Percentiles rank a stretch among this genome's conserved stretches.
These are phyloP conservation scores for Anarrhichthys ocellatus DNA, from an alignment of 2,113 vertebrate genomes.

Conservation along the genomic window DNA sequence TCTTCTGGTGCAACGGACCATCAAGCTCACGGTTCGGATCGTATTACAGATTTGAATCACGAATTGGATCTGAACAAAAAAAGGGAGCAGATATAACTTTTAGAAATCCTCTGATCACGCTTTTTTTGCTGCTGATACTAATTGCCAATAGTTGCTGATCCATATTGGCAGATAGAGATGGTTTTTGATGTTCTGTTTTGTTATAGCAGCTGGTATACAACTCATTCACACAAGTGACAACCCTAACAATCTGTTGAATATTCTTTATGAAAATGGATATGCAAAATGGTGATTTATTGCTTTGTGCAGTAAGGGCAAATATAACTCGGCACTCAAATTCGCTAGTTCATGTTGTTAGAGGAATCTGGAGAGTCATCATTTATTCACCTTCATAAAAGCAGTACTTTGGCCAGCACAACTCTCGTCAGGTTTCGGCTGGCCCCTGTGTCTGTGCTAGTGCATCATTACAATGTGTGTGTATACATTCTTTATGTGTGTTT, in stretches of 20 bases:
- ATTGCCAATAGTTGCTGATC: too few species aligned
- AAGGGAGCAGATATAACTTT: background rate
- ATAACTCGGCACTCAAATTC: background rate
- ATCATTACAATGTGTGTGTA: background rate
- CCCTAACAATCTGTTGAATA: background rate
- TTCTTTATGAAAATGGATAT: background rate
- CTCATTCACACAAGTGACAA: background rate
- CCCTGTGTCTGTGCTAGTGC: background rate
- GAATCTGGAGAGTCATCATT: slow-evolving; percentile 20
- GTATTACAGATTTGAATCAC: too few species aligned
- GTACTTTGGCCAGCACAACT: background rate
- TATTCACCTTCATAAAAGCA: slow-evolving; percentile 24
- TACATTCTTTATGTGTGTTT: background rate
- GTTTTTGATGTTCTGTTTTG: background rate
- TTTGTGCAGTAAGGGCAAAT: background rate
- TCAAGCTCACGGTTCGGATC: too few species aligned
- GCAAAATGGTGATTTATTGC: background rate
- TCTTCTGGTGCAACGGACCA: too few species aligned
- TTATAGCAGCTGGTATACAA: background rate
- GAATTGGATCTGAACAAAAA: too few species aligned
- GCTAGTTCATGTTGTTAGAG: background rate
- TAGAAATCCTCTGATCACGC: background rate
- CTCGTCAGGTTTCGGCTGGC: slow-evolving; percentile 2
- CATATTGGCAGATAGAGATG: background rate
- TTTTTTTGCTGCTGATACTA: background rate